phyloP scores from a whole-genome alignment of 2,113 vertebrate species.

The Oreotrochilus melanogaster region DNA sequence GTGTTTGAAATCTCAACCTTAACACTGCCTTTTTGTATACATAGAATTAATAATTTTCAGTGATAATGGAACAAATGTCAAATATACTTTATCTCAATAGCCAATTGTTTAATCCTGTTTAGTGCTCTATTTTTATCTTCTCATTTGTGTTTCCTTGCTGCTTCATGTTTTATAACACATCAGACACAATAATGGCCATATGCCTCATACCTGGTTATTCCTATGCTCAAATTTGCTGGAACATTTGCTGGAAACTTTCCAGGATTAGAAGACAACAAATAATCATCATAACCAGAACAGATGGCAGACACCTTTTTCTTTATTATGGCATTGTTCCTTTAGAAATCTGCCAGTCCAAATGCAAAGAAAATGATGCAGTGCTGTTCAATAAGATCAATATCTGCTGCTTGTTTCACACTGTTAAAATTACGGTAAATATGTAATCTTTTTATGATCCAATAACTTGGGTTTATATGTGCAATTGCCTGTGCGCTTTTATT shows the following conservation, averaged over 20 bases:
- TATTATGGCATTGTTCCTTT: background rate
- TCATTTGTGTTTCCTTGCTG: background rate
- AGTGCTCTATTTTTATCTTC: background rate
- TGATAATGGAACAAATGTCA: background rate
- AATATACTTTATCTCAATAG: background rate
- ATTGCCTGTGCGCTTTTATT: background rate
- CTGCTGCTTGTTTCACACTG: background rate
- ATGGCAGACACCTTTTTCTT: conserved; percentile 22
- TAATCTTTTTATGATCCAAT: background rate
- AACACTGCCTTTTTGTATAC: background rate
- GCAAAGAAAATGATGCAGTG: background rate
- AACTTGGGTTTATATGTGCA: background rate
- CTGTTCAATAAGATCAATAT: background rate
- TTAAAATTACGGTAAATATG: background rate
- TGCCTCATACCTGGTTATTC: background rate
- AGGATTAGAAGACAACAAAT: conserved; percentile 6
- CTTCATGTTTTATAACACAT: background rate
- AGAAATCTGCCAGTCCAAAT: conserved; percentile 11
- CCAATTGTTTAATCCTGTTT: background rate
- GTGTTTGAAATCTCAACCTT: background rate
- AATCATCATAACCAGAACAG: conserved; percentile 31
- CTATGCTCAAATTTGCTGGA: background rate
- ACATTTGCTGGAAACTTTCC: conserved; percentile 17
- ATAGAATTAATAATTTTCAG: background rate
- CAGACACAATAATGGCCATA: background rate